phyloP scores from a whole-genome alignment of 2,113 vertebrate species.

The Tyto alba region DNA sequence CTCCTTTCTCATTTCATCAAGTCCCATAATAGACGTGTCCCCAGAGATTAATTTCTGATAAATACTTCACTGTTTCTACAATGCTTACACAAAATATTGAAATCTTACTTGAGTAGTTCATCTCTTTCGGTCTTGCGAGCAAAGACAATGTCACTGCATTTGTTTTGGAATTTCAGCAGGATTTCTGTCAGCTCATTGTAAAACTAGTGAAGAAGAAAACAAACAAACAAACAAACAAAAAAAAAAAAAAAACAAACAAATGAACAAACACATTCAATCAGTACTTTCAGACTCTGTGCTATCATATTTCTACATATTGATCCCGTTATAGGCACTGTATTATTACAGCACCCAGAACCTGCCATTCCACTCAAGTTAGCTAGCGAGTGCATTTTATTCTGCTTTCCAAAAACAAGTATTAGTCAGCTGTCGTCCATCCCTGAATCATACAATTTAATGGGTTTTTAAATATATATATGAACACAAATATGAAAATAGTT shows the following conservation, averaged over 20 bases:
- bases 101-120: slow-evolving; percentile 93
- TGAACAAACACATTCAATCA: neutral
- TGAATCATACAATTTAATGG: neutral
- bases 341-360: neutral
- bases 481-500: neutral
- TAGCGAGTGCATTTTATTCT: neutral
- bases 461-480: neutral
- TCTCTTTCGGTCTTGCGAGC: slow-evolving; percentile 97
- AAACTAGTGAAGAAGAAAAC: slow-evolving; percentile 74
- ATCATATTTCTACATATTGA: neutral
- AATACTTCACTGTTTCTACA: neutral
- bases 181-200: slow-evolving; percentile 98
- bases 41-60: neutral
- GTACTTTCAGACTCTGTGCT: neutral
- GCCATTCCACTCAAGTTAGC: neutral
- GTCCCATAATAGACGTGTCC: neutral
- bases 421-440: neutral
- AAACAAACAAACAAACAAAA: neutral
- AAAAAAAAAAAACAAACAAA: neutral
- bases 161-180: slow-evolving; percentile 95
- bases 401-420: neutral
- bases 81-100: neutral
- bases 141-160: slow-evolving; percentile 98
- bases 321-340: neutral
- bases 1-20: neutral